Evolutionary conservation across 2,797 vertebrate genomes (phyloP).

Genomic region (Agapornis canus): DNA sequence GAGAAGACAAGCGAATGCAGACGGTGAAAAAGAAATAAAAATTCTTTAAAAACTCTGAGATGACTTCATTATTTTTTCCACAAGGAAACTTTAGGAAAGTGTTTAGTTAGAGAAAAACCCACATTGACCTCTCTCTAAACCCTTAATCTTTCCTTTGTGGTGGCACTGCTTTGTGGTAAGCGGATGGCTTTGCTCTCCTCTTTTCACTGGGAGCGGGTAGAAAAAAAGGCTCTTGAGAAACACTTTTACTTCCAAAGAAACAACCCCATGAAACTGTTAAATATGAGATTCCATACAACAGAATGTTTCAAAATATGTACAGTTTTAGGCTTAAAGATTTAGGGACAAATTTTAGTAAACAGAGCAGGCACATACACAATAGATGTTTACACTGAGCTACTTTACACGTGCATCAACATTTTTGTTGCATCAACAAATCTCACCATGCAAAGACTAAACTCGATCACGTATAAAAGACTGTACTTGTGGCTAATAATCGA

Average conservation of each 20-base stretch:
- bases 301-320: conserved; percentile 76
- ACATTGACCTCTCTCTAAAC: conserved; percentile 87
- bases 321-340: conserved; percentile 69
- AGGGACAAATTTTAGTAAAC: conserved; percentile 68
- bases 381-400: conserved; percentile 8
- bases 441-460: neutral
- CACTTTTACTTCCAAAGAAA: conserved; percentile 84
- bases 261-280: conserved; percentile 84
- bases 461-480: neutral
- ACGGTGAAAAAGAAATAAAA: conserved; percentile 92
- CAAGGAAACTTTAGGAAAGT: conserved; percentile 89
- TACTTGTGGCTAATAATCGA: neutral
- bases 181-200: conserved; percentile 81
- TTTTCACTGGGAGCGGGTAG: conserved; percentile 76
- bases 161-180: conserved; percentile 84
- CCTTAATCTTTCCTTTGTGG: conserved; percentile 88
- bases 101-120: conserved; percentile 89
- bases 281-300: conserved; percentile 78
- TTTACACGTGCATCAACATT: neutral
- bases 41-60: conserved; percentile 88
- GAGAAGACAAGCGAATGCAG: conserved; percentile 99
- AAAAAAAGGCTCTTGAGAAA: conserved; percentile 82
- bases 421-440: conserved; percentile 31
- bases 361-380: conserved; percentile 34
- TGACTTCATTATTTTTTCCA: conserved; percentile 88